These are phyloP conservation scores for Caenorhabditis sp. DNA, from an alignment of 2,888 invertebrate species.

Conservation along the genomic window DNA sequence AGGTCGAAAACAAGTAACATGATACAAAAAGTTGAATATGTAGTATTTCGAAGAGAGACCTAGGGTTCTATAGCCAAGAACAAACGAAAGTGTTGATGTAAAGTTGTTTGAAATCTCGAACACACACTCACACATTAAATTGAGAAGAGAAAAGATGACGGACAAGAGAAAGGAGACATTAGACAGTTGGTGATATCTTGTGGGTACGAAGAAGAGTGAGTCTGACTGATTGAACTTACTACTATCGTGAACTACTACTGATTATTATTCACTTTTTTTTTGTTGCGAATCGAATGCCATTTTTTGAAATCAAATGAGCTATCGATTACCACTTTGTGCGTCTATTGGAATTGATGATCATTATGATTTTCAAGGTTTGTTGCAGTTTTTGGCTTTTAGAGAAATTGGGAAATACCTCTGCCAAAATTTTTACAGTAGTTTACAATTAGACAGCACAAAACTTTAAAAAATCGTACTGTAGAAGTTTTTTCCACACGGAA, in stretches of 20 bases:
- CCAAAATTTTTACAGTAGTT: too few species aligned
- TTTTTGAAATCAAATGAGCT: conserved; percentile 39
- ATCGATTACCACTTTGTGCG: conserved; percentile 46
- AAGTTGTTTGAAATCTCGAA: conserved; percentile 1
- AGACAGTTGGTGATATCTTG: neutral
- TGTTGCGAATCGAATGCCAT: neutral
- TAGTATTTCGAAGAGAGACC: too few species aligned
- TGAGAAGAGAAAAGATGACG: neutral
- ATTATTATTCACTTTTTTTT: too few species aligned
- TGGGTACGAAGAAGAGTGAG: neutral
- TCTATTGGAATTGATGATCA: conserved; percentile 46
- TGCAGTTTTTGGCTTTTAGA: neutral
- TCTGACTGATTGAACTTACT: neutral
- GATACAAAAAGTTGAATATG: too few species aligned
- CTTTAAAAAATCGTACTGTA: too few species aligned
- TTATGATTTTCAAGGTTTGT: conserved; percentile 44
- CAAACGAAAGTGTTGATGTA: neutral
- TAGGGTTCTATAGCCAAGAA: neutral
- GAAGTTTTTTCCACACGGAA: too few species aligned
- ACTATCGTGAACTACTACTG: neutral
- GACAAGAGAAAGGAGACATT: neutral
- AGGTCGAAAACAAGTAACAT: too few species aligned
- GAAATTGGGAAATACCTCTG: too few species aligned
- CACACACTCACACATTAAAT: neutral
- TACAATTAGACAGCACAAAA: too few species aligned